Base-by-base conservation (phyloP, 2,113 vertebrate species). In the Chroicocephalus ridibundus region DNA sequence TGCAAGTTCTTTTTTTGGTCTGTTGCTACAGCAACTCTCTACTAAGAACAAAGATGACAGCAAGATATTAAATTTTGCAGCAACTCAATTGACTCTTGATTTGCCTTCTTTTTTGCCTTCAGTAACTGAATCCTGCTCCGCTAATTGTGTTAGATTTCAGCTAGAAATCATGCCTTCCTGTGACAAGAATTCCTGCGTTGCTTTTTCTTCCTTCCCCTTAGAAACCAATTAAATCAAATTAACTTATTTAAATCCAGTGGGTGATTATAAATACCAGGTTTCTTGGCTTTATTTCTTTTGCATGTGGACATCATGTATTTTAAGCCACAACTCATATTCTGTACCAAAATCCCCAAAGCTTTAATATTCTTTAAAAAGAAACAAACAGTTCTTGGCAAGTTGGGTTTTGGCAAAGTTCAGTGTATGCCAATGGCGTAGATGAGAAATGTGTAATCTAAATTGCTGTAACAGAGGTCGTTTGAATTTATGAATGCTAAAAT, bases 11-110 rank as follows among this genome's bases (percentile, higher is more conserved):
- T 97, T 96, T 96, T 97, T 94, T 95, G 89, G 89, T 89, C 91
- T 95, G 93, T 97, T 97, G 97, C 97, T 97, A 97, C 97, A 98
- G 97, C 96, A 98, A 97, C 97, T 97, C 92, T 72, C 83, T 79
- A 57, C 95, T 76, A 97, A 96, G 97, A 96, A 93, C 94, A 97
- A 95, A 96, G 96, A 97, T 98, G 96, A 97, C 94, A 98, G 94
- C 92, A 82, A 97, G 96, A 96, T 97, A 97, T 95, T 97, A 92
- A 94, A 97, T 97, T 96, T 92, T 97, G 91, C 93, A 96, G 94
- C 95, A 96, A 97, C 96, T 96, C 95, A 92, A 95, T 96, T 97
- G 93, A 92, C 96, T 97, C 93, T 81, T 86, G 91, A 95, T 97
- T 97, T 62, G 88, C 71, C 66, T 92, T 81, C 85, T 90, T 85